phyloP scores from a whole-genome alignment of 2,797 vertebrate species.

The Pitangus sulphuratus region DNA sequence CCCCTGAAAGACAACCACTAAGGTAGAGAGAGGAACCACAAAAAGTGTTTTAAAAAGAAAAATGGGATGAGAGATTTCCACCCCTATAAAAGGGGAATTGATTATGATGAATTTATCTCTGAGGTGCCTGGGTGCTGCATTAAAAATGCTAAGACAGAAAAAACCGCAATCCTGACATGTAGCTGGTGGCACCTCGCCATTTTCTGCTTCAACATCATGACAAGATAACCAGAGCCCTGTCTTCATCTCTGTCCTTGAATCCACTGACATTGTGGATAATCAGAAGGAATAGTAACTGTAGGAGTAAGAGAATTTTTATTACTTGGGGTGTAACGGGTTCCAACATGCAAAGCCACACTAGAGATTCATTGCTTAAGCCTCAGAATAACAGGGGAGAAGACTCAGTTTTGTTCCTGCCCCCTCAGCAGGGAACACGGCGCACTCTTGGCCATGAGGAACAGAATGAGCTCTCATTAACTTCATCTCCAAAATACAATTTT shows the following conservation, averaged over 20 bases:
- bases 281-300: background rate
- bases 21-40: background rate
- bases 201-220: background rate
- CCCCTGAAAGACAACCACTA: background rate
- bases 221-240: background rate
- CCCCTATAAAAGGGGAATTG: background rate
- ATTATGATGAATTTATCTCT: background rate
- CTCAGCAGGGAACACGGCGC: background rate
- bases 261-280: background rate
- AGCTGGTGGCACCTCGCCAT: background rate
- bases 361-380: background rate
- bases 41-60: conserved; percentile 18
- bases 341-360: background rate
- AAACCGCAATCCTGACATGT: background rate
- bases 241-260: background rate
- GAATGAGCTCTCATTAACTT: conserved; percentile 38
- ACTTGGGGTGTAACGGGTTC: background rate
- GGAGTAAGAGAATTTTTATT: background rate
- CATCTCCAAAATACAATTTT: conserved; percentile 32
- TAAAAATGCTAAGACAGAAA: background rate
- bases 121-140: background rate
- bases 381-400: background rate
- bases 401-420: background rate
- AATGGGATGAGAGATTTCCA: background rate
- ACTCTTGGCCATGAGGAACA: background rate